Base-by-base conservation (phyloP, 2,113 vertebrate genomes). In the Pelecanoides urinatrix region DNA sequence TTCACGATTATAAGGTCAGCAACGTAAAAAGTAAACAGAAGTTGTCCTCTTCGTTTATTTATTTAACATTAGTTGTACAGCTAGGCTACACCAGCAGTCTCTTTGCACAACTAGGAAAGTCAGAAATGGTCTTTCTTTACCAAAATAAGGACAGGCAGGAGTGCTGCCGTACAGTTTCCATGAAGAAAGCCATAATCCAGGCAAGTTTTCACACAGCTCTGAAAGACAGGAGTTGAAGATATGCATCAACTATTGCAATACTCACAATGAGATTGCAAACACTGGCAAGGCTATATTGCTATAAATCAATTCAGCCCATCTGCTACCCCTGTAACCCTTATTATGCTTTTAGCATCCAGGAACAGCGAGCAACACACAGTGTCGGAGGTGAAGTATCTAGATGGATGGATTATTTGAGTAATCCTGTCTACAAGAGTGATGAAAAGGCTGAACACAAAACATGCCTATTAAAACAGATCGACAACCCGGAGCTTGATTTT, bases 371-470 rank as follows among this genome's bases (percentile, higher is more conserved):
- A 87, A 52, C 22, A 61, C 75, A 47, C 47, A 26, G 70, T 40
- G 65, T 86, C 6, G 7, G 77, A 92, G 67, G 89, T 90, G 68
- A 94, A 53, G 77, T 66, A 94, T 96, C 84, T 92, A 78, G 77
- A 92, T 42, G 34, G 30, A 50, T 70, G 86, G 88, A 95, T 96
- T 96, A 96, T 88, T 81, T 73, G 55, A 96, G 85, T 88, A 94
- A 97, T 95, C 82, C 75, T 78, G 58, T 56, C 92, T 92, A 53
- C 82, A 67, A 68, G 86, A 77, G 89, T 67, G 89, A 95, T 91
- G 96, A 97, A 96, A 97, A 95, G 93, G 47, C 56, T 87, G 78
- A 88, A 56, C 90, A 94, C 81, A 91, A 86, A 95, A 79, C 52
- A 63, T 32, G 12, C 82, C 76, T 78, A 34, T 79, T 63, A 78